Base-by-base conservation (phyloP, 64 coral and sea anemone species). In the Porites australiensis region DNA sequence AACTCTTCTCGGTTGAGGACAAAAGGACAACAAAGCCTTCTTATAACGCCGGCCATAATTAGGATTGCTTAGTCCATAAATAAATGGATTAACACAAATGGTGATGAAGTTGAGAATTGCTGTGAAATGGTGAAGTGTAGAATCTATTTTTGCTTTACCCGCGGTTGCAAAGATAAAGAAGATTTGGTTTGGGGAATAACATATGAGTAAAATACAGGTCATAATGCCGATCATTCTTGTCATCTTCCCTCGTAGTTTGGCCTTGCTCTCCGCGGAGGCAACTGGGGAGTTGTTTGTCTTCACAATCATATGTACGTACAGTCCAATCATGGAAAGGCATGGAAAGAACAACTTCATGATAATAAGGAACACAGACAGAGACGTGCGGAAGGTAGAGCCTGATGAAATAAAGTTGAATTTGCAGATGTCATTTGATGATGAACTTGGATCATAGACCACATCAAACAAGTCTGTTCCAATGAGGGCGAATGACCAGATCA, bases 61-160 rank as follows among this genome's bases (percentile, higher is more conserved):
- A n/a, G 62, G 74, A n/a, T 79, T 92, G 44, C 79, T 86, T 7
- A 92, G 20, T 15, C 90, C 90, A 19, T 92, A 92, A 43, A 92
- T 86, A 37, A 64, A 44, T 2, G 90, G 90, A 64, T 93, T 86
- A 54, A 78, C 18, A 5, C 80, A 86, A 4, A 46, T 86, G 57
- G 73, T 86, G 37, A 87, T 52, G 58, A 93, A 93, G 2, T 82
- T 79, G 4, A 93, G 60, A 63, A 59, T 14, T 22, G 65, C 74
- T 0, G 64, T 47, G 7, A 53, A 44, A 7, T 57, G 60, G 21
- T 86, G 73, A 5, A 68, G 12, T 0, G 71, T 22, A 0, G 82
- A 54, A 58, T 86, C 58, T 47, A 75, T 3, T 3, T 79, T 37
- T 5, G 45, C 19, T 73, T 68, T 53, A 9, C 74, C 81, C 14